Conservation (phyloP, 2,113 vertebrate genomes). For the Lophius piscatorius region DNA sequence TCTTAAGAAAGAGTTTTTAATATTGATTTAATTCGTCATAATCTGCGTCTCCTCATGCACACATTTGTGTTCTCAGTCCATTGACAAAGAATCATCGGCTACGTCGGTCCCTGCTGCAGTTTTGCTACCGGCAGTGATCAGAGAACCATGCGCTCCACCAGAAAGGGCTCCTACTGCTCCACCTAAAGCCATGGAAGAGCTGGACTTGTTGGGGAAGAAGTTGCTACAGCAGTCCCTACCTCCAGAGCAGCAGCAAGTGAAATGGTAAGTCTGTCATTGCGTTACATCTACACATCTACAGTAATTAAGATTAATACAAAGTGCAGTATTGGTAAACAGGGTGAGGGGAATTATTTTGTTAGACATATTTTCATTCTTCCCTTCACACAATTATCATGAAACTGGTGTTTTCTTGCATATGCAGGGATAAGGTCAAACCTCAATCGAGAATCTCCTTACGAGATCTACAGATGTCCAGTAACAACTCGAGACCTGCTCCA, state of each 20-base stretch:
- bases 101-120: conserved; percentile 49
- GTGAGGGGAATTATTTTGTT: not conserved
- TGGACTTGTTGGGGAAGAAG: conserved; percentile 92
- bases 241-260: conserved; percentile 90
- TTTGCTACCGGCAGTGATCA: conserved; percentile 65
- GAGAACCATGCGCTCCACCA: conserved; percentile 40
- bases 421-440: conserved; percentile 90
- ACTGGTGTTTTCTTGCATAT: conserved; percentile 50
- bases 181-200: conserved; percentile 87
- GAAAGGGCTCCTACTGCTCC: conserved; percentile 35
- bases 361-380: not conserved
- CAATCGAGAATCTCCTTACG: conserved; percentile 86
- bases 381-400: conserved; percentile 17
- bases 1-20: not conserved
- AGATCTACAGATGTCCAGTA: conserved; percentile 87
- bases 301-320: not conserved
- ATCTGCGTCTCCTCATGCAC: too few species aligned
- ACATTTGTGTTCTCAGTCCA: conserved; percentile 76
- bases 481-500: conserved; percentile 47
- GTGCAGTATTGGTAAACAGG: too few species aligned
- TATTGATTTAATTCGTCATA: not conserved
- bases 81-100: conserved; percentile 75
- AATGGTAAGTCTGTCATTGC: conserved; percentile 79
- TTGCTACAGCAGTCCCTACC: conserved; percentile 93
- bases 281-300: not conserved